Evolutionary conservation across 2,888 invertebrate species (phyloP).

Genomic region (Tridacna crocea): DNA sequence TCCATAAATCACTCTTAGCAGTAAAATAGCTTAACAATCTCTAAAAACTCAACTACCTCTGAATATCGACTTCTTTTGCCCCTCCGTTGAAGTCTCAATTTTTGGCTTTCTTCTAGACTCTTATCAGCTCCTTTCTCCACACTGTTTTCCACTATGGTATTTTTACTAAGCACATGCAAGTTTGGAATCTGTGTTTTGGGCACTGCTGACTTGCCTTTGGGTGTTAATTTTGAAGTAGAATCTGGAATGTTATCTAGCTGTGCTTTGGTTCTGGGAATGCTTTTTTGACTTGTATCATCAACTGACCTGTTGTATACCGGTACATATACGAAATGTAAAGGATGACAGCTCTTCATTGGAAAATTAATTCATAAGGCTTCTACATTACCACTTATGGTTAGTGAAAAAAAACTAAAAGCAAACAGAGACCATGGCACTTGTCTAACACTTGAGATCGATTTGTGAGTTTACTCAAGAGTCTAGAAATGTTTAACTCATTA

Average conservation of each 20-base stretch:
- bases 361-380: too few relatives aligned
- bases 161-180: not conserved
- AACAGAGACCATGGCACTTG: too few relatives aligned
- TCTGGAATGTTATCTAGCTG: not conserved
- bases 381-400: too few relatives aligned
- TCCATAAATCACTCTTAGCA: too few relatives aligned
- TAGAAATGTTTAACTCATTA: too few relatives aligned
- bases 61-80: conserved; percentile 58
- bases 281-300: not conserved
- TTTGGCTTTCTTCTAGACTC: conserved; percentile 19
- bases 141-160: not conserved
- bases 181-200: not conserved
- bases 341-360: too few relatives aligned
- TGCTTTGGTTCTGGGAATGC: not conserved
- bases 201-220: not conserved
- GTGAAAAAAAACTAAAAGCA: too few relatives aligned
- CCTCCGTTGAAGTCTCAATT: conserved; percentile 40
- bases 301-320: not conserved
- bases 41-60: conserved; percentile 40
- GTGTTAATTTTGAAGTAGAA: conserved; percentile 14
- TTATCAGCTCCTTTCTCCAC: conserved; percentile 24
- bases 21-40: too few relatives aligned
- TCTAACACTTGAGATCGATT: too few relatives aligned
- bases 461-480: too few relatives aligned
- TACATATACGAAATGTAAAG: too few relatives aligned